Evolutionary conservation across 1,140 invertebrate species (phyloP).

Genomic region (Cyclargus thomasi): DNA sequence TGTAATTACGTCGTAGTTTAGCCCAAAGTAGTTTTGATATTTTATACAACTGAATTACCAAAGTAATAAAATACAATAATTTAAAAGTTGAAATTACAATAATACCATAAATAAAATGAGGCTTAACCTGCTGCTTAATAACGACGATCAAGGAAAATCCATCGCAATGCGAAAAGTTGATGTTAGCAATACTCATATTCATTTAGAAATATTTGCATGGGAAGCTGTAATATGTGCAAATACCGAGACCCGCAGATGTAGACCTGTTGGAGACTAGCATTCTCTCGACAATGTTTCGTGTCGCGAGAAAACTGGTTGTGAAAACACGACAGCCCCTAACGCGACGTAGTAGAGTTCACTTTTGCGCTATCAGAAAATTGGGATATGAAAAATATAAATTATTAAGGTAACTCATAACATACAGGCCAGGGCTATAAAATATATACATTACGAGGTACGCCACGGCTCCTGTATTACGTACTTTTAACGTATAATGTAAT

Average conservation of each 20-base stretch:
- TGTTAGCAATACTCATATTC: background rate
- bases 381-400: conserved; percentile 35
- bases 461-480: conserved; percentile 61
- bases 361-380: conserved; percentile 30
- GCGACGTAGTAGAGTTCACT: background rate
- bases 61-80: no score
- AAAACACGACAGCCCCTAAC: background rate
- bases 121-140: background rate
- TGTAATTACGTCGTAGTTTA: no score
- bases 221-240: conserved; percentile 14
- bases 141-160: background rate
- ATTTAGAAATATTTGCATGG: conserved; percentile 6
- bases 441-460: conserved; percentile 59
- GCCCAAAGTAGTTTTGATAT: no score
- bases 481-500: conserved; percentile 25
- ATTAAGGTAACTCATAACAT: conserved; percentile 64
- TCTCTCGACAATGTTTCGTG: conserved; percentile 2
- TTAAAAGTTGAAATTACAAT: no score
- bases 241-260: background rate
- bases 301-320: background rate
- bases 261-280: conserved; percentile 10
- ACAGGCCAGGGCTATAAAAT: conserved; percentile 66
- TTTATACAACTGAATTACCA: no score
- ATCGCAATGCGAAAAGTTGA: conserved; percentile 5
- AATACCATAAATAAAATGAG: no score